These are phyloP conservation scores for Talpa occidentalis DNA, from an alignment of 2,113 vertebrate genomes.

Conservation along the genomic window DNA sequence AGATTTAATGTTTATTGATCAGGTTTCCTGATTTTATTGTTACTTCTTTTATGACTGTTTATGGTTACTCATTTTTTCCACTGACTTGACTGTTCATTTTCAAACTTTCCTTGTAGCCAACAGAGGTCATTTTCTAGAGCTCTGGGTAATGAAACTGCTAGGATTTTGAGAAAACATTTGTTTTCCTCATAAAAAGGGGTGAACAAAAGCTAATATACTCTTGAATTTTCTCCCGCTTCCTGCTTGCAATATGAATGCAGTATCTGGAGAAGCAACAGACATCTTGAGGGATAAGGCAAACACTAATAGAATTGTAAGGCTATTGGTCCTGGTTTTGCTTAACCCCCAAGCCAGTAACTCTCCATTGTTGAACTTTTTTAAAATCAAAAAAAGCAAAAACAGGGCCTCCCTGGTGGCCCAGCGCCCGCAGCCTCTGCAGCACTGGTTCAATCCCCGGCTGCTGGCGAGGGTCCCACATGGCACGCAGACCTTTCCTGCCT, in stretches of 20 bases:
- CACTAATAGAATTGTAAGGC: neutral
- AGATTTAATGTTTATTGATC: constrained; percentile 53
- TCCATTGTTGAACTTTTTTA: neutral
- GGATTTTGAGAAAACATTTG: neutral
- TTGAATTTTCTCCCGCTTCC: neutral
- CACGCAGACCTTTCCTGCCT: too few species aligned
- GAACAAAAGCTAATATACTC: neutral
- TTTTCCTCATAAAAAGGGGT: neutral
- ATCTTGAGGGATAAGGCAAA: neutral
- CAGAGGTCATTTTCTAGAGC: neutral
- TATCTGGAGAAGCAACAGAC: neutral
- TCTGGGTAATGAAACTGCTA: neutral
- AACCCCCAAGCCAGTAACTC: neutral
- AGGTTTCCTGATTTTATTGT: neutral
- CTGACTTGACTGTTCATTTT: constrained; percentile 11
- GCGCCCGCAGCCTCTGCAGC: too few species aligned
- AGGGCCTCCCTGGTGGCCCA: too few species aligned
- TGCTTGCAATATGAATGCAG: neutral
- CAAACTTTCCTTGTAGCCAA: neutral
- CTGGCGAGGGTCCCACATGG: too few species aligned
- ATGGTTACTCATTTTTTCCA: neutral
- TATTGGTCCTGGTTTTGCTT: neutral
- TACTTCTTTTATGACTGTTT: constrained; percentile 1
- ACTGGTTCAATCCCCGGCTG: too few species aligned
- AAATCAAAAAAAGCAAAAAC: neutral